These are phyloP conservation scores for Halcyon malimbica DNA, from an alignment of 2,113 vertebrate species.

Conservation along the genomic window DNA sequence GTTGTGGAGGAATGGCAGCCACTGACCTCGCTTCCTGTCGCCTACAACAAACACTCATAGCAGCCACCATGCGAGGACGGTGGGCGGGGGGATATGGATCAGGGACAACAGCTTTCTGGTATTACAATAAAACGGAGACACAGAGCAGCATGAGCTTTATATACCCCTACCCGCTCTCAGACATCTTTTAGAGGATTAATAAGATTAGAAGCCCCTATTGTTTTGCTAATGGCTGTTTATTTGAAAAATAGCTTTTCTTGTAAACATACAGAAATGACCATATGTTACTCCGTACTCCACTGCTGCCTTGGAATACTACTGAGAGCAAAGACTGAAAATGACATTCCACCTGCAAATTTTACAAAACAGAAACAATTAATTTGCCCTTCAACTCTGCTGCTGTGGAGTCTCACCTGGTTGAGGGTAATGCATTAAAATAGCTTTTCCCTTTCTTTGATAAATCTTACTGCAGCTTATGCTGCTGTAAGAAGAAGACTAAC, in stretches of 20 bases:
- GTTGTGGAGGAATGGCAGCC: background rate
- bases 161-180: background rate
- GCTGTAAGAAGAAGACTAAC: background rate
- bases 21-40: background rate
- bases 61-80: background rate
- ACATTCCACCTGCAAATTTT: background rate
- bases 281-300: constrained; percentile 12
- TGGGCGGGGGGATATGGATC: background rate
- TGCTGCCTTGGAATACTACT: background rate
- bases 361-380: background rate
- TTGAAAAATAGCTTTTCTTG: constrained; percentile 49
- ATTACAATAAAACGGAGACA: constrained; percentile 20
- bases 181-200: constrained; percentile 70
- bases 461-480: background rate
- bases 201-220: constrained; percentile 62
- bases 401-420: background rate
- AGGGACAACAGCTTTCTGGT: background rate
- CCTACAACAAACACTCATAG: background rate
- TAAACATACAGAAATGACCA: constrained; percentile 53
- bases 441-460: background rate
- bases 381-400: background rate
- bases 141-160: background rate
- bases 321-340: background rate
- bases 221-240: constrained; percentile 63
- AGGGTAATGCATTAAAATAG: background rate